Conservation (phyloP, 2,888 invertebrate genomes). For the Rhodophaea formosa region DNA sequence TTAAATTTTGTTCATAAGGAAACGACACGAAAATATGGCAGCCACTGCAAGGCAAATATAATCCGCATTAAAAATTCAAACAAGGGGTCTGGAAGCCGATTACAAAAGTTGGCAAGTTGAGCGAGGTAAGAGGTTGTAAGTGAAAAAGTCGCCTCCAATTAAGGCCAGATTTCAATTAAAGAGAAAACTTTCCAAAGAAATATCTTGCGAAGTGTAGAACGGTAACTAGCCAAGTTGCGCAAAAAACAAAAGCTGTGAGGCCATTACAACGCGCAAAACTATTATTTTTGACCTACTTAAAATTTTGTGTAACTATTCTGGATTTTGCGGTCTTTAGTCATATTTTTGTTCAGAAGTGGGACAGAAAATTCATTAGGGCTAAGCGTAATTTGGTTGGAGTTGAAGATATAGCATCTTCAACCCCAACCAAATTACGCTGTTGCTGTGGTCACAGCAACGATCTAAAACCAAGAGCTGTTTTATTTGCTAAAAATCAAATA, state of each 20-base stretch:
- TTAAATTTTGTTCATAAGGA: background rate
- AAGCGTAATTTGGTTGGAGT: too few species aligned
- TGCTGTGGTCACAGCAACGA: too few species aligned
- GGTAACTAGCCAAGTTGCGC: constrained; percentile 8
- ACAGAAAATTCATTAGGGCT: too few species aligned
- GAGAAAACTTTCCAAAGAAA: constrained; percentile 8
- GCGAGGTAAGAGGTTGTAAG: constrained; percentile 8
- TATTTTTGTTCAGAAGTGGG: too few species aligned
- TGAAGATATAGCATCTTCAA: too few species aligned
- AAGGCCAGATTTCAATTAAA: constrained; percentile 10
- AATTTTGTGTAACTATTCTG: background rate
- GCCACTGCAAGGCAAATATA: background rate
- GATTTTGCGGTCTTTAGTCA: too few species aligned
- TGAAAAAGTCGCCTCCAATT: constrained; percentile 10
- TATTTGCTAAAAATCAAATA: too few species aligned
- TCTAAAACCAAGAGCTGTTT: too few species aligned
- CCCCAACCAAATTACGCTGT: too few species aligned
- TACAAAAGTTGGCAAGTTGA: constrained; percentile 3
- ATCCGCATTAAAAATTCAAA: background rate
- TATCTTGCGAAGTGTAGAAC: background rate
- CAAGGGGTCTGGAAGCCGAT: constrained; percentile 1
- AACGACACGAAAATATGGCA: background rate
- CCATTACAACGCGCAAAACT: background rate
- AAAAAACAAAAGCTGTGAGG: background rate
- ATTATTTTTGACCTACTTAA: background rate